phyloP scores from a whole-genome alignment of 2,797 vertebrate species.

The Galaxias olidus region DNA sequence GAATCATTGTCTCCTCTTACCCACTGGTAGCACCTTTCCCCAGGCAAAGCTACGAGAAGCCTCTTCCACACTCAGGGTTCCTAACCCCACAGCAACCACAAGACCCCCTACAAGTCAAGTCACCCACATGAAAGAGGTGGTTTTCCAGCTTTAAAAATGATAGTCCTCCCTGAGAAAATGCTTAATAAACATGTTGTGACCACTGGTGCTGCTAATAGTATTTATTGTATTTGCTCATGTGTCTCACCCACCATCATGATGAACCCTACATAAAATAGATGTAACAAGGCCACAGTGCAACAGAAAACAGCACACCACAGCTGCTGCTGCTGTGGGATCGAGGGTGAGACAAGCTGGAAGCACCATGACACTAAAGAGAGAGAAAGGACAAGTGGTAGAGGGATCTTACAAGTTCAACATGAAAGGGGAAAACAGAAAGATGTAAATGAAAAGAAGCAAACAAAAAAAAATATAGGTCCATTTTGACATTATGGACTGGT shows the following conservation, averaged over 20 bases:
- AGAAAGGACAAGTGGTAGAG: no score
- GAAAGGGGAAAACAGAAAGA: no score
- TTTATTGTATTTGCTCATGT: background rate
- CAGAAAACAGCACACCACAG: no score
- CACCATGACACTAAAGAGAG: no score
- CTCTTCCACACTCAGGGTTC: conserved; percentile 34
- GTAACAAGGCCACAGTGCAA: no score
- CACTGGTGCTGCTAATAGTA: conserved; percentile 10
- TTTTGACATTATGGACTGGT: background rate
- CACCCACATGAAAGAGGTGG: conserved; percentile 52
- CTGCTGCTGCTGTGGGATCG: no score
- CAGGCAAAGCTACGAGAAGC: conserved; percentile 70
- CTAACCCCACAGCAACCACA: conserved; percentile 31
- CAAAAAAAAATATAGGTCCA: background rate
- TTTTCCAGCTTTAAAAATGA: conserved; percentile 33
- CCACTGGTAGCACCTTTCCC: conserved; percentile 77
- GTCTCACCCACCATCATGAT: no score
- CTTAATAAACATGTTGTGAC: conserved; percentile 15
- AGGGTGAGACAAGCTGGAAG: no score
- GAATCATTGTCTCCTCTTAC: conserved; percentile 67
- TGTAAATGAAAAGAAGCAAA: background rate
- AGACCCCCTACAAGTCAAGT: conserved; percentile 26
- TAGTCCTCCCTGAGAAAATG: conserved; percentile 19
- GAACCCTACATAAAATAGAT: no score
- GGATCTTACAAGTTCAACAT: no score